These are phyloP conservation scores for Amphilophus citrinellus DNA, from an alignment of 2,113 vertebrate species.

Conservation along the genomic window DNA sequence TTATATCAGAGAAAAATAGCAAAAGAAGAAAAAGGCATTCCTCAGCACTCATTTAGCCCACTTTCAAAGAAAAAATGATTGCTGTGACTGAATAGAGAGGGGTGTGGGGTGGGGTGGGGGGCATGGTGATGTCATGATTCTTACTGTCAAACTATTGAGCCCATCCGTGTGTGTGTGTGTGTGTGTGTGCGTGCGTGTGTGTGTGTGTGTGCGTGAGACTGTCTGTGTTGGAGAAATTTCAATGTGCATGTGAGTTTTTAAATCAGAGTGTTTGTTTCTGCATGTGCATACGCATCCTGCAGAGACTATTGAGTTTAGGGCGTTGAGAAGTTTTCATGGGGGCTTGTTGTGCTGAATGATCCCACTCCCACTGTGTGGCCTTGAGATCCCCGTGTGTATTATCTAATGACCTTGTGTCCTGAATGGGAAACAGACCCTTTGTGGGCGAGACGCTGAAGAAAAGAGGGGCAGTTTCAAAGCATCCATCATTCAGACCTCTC, in stretches of 20 bases:
- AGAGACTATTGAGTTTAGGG: constrained; percentile 17
- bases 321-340: constrained; percentile 32
- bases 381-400: constrained; percentile 68
- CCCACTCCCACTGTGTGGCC: constrained; percentile 64
- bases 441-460: constrained; percentile 57
- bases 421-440: constrained; percentile 77
- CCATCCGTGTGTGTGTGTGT: background rate
- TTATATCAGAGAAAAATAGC: background rate
- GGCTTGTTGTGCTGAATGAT: constrained; percentile 49
- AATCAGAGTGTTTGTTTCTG: constrained; percentile 19
- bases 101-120: background rate
- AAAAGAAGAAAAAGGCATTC: background rate
- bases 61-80: constrained; percentile 40
- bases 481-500: constrained; percentile 61
- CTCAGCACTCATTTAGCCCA: constrained; percentile 28
- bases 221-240: constrained; percentile 9
- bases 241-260: constrained; percentile 12
- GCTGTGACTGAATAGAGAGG: constrained; percentile 27
- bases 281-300: constrained; percentile 23
- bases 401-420: constrained; percentile 77
- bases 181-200: background rate
- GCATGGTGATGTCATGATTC: constrained; percentile 59
- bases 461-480: constrained; percentile 66
- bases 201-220: background rate
- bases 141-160: constrained; percentile 42